Evolutionary conservation across 2,113 vertebrate genomes (phyloP), one percentile per base, ranked within the genome.

Genomic region (Stigmatopora argus): DNA sequence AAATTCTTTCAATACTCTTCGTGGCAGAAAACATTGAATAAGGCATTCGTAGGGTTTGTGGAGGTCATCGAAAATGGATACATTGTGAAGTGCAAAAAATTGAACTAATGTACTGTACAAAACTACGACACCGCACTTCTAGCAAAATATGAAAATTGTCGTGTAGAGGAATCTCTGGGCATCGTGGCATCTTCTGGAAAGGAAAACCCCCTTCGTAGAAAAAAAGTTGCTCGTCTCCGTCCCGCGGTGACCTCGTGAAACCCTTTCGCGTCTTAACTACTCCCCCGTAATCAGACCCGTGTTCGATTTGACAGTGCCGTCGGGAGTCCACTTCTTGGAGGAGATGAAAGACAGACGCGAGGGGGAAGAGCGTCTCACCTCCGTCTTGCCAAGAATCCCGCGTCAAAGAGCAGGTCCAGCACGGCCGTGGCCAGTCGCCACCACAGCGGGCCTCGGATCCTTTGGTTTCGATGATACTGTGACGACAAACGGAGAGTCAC

Each of bases 401-500:
- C 73, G 66, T 89, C 83, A 34, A 91, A 89, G 58, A 92, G 78
- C 17, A 91, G 86, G 66, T 82, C 75, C 64, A 90, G 84, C 61
- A 92, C 72, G 58, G 87, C 78, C n/a, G 77, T 62, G 5, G 85
- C 85, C 79, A 91, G 68, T 51, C 89, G 90, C 89, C 89, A 86
- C 90, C 90, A 92, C 72, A 84, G 66, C 18, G 86, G 83, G 75
- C 83, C 84, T 68, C 69, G 89, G 77, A 89, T 88, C 89, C 91
- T 92, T 90, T 91, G 90, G 90, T 91, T 91, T 90, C 68, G 86
- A 68, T 86, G 89, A 77, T 87, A 89, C 90, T 91, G 87, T 62
- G 85, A 79, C 64, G 56, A 79, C 59, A 81, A 67, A 77, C 3
- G 45, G 38, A 44, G 35, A 45, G n/a, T 18, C 2, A 45, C n/a